Evolutionary conservation across 1,140 invertebrate species (phyloP).

Genomic region (Rhagoletis pomonella): DNA sequence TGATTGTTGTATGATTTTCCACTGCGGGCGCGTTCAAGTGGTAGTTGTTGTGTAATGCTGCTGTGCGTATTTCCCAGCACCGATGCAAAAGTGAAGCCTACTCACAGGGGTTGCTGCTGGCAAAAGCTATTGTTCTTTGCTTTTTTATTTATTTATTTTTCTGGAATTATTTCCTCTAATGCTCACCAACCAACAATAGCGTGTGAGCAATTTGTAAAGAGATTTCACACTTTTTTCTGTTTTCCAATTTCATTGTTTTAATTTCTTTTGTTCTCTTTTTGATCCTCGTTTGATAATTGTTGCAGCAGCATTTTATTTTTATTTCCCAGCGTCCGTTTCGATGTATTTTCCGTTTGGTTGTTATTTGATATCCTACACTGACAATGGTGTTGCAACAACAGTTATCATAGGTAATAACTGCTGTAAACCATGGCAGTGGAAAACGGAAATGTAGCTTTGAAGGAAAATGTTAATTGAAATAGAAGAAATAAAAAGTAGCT

Average conservation of each 20-base stretch:
- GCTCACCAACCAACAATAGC: neutral
- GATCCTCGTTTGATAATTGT: neutral
- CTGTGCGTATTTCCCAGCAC: neutral
- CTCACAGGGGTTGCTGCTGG: neutral
- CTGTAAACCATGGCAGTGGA: neutral
- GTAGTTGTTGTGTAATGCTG: neutral
- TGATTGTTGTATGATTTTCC: neutral
- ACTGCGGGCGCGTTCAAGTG: neutral
- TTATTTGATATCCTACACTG: neutral
- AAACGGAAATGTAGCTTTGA: no score
- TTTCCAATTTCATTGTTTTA: neutral
- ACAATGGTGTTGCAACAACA: neutral
- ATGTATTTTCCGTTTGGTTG: neutral
- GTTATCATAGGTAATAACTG: neutral
- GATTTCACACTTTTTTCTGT: slow-evolving; percentile 18
- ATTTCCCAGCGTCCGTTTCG: neutral
- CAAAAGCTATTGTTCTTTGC: slow-evolving; percentile 17
- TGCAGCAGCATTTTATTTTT: neutral
- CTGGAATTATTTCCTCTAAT: neutral
- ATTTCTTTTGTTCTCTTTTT: neutral
- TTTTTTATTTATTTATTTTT: neutral
- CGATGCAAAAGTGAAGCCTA: neutral
- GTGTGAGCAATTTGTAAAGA: slow-evolving; percentile 1
- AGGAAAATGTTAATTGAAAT: no score
- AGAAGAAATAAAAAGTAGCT: no score